Percentiles rank a stretch among this genome's conserved stretches.
These are phyloP conservation scores for Dermochelys coriacea DNA, from an alignment of 2,797 vertebrate species.

Conservation along the genomic window DNA sequence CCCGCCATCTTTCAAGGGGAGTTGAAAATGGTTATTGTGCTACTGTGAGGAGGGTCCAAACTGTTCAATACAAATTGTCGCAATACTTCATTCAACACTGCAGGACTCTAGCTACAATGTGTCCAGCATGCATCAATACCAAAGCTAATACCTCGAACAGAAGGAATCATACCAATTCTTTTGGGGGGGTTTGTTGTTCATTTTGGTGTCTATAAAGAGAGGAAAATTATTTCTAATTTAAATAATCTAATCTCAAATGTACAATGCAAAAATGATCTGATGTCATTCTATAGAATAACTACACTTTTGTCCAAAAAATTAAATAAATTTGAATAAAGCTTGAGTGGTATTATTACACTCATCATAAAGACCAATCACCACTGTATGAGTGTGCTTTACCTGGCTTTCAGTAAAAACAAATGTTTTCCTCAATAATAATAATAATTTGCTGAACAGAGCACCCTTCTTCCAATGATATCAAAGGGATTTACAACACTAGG, in stretches of 20 bases:
- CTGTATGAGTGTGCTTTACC: background rate
- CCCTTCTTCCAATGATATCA: background rate
- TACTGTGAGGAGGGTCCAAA: background rate
- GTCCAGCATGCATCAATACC: background rate
- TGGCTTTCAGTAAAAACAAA: background rate
- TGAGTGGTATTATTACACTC: background rate
- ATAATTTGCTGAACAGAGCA: background rate
- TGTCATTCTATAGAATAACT: background rate
- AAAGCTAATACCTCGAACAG: background rate
- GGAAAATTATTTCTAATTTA: rapidly evolving
- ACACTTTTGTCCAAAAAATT: background rate
- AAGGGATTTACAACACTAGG: background rate
- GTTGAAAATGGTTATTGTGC: background rate
- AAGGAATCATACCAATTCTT: background rate
- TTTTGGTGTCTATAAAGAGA: background rate
- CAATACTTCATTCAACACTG: background rate
- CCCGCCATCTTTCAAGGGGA: background rate
- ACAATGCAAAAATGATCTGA: background rate
- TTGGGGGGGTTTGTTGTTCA: rapidly evolving
- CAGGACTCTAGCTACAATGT: background rate
- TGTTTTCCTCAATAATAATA: background rate
- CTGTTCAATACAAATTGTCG: background rate
- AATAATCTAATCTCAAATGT: rapidly evolving
- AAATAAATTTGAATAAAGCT: background rate
- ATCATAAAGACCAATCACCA: background rate